Base-by-base conservation (phyloP, 2,888 invertebrate genomes). In the Cataglyphis livida region DNA sequence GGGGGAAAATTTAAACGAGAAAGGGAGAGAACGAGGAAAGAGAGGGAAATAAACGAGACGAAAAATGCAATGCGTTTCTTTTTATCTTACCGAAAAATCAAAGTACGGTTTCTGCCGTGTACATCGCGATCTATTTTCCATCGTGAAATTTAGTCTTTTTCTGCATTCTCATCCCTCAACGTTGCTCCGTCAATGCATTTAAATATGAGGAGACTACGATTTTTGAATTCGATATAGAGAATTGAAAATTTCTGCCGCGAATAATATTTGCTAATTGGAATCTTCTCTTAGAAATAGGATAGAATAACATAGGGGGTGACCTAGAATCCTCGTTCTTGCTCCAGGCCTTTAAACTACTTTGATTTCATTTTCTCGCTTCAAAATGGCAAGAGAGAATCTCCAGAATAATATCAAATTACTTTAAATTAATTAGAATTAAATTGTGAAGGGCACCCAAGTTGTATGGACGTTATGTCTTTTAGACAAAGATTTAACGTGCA, bases 161-260 rank as follows among this genome's bases (percentile, higher is more conserved):
- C 57, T 68, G 71, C 66, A 62, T 82, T 44, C 73, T 28, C 62
- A 57, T 51, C 28, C 41, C 54, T 61, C 75, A 71, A 84, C 64
- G 41, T 66, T 82, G 81, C 71, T 79, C 75, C 71, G 64, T 57
- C 71, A 81, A 85, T 61, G 82, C 71, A 62, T 68, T 82, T 73
- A 68, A 79, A 81, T 57, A 64, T 62, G 54, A 68, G 54, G 61
- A 12, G 32, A 28, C 21, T 59, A 32, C 21, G 41, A 70, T 78
- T 32, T 78, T 78, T 78, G 41, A 44, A 70, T 44, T 78, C 57
- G 57, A 79, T 79, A 70, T 32, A 48, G 70, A 70, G 57, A 70
- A 79, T 59, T 79, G 70, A 15, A 59, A 79, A 79, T 79, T 79
- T 79, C 78, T 70, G 12, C 12, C 35, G 59, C 32, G 57, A 28